Conservation (phyloP, 2,888 invertebrate species). For the Luffia ferchaultella region DNA sequence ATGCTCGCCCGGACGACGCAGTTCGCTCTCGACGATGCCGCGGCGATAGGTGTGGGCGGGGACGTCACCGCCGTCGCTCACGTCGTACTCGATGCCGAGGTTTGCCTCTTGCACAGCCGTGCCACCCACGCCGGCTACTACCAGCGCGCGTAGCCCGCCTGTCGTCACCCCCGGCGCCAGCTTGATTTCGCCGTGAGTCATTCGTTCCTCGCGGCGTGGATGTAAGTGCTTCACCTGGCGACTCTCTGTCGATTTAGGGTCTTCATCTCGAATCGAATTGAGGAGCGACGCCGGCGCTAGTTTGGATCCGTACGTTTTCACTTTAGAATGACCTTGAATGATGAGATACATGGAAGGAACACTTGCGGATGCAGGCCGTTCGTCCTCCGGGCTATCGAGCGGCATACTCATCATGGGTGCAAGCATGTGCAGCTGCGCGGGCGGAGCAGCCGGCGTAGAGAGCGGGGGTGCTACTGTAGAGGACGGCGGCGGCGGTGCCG, state of each 20-base stretch:
- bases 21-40: constrained; percentile 66
- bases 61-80: constrained; percentile 58
- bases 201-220: constrained; percentile 36
- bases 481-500: constrained; percentile 22
- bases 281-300: constrained; percentile 40
- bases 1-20: constrained; percentile 1
- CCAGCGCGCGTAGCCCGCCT: constrained; percentile 41
- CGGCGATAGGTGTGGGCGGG: constrained; percentile 66
- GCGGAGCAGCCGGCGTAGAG: neutral
- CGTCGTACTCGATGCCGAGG: constrained; percentile 64
- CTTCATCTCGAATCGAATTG: constrained; percentile 43
- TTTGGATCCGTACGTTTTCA: constrained; percentile 80
- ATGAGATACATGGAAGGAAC: constrained; percentile 82
- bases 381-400: constrained; percentile 40
- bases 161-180: constrained; percentile 28
- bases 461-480: constrained; percentile 5
- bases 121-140: constrained; percentile 51
- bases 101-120: constrained; percentile 66
- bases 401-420: constrained; percentile 58
- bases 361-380: constrained; percentile 60
- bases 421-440: constrained; percentile 29
- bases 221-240: constrained; percentile 68
- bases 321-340: constrained; percentile 86
- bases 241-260: constrained; percentile 55
- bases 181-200: constrained; percentile 26